phyloP scores from a whole-genome alignment of 2,888 invertebrate species.

The Ceraclea dissimilis region DNA sequence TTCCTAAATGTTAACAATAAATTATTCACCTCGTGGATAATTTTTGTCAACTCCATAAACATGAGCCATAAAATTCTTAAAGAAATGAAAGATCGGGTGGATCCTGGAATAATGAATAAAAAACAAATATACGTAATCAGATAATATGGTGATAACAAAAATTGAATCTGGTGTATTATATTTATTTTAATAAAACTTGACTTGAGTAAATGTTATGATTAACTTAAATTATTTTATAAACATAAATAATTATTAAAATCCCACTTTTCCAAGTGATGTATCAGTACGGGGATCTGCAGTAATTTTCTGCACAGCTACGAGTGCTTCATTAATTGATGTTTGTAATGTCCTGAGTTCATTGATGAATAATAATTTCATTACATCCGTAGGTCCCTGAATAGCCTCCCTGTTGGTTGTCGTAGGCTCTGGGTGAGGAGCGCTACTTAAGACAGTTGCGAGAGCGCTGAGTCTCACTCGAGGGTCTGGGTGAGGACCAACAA shows the following conservation, averaged over 20 bases:
- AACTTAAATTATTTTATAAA: too few relatives aligned
- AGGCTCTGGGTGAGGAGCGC: constrained; percentile 74
- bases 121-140: too few relatives aligned
- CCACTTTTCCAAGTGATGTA: constrained; percentile 88
- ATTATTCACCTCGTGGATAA: too few relatives aligned
- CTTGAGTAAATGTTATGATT: too few relatives aligned
- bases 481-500: constrained; percentile 42
- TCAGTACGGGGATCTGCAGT: constrained; percentile 98
- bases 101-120: too few relatives aligned
- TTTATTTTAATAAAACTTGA: too few relatives aligned
- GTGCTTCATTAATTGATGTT: constrained; percentile 87
- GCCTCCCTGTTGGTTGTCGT: constrained; percentile 34
- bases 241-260: constrained; percentile 46
- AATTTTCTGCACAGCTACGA: constrained; percentile 84
- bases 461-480: constrained; percentile 44
- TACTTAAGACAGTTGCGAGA: constrained; percentile 70
- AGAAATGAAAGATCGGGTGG: too few relatives aligned
- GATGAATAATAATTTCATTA: constrained; percentile 71
- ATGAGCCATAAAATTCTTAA: too few relatives aligned
- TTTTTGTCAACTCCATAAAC: too few relatives aligned
- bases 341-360: constrained; percentile 81
- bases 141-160: too few relatives aligned
- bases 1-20: too few relatives aligned
- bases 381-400: constrained; percentile 51
- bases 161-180: too few relatives aligned